Evolutionary conservation across 2,797 vertebrate species (phyloP).

Genomic region (Petrocephalus schoutedeni): DNA sequence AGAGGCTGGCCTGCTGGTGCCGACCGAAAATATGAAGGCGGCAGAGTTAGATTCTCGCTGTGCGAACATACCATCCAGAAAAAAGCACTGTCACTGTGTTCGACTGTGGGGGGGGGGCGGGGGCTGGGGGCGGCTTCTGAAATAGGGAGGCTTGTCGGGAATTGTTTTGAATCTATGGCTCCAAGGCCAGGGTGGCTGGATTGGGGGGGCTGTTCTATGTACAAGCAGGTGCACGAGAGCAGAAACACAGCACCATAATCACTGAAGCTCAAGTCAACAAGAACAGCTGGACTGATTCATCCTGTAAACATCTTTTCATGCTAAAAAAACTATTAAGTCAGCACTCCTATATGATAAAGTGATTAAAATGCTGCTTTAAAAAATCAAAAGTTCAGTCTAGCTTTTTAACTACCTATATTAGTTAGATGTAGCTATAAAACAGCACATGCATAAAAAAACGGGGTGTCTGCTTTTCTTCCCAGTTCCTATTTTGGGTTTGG

Average conservation of each 20-base stretch:
- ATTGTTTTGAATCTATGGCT: background rate
- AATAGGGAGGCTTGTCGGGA: background rate
- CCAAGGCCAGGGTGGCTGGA: background rate
- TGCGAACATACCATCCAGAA: background rate
- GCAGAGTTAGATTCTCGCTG: background rate
- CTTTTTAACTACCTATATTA: constrained; percentile 6
- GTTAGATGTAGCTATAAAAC: constrained; percentile 10
- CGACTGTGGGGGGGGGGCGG: background rate
- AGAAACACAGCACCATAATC: constrained; percentile 12
- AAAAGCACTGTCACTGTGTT: background rate
- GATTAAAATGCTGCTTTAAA: background rate
- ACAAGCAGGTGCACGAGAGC: constrained; percentile 3
- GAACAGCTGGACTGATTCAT: constrained; percentile 24
- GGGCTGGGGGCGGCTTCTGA: background rate
- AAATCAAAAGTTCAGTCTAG: constrained; percentile 15
- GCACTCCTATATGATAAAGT: background rate
- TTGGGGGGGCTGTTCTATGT: background rate
- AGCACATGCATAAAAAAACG: constrained; percentile 26
- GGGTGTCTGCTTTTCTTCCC: background rate
- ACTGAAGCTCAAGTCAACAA: background rate
- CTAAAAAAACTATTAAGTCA: constrained; percentile 39
- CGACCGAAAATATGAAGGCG: background rate
- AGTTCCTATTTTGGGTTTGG: background rate
- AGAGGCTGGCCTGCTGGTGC: background rate
- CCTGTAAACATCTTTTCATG: constrained; percentile 57